Conservation (phyloP, 2,888 invertebrate genomes). For the Heliconius erato region DNA sequence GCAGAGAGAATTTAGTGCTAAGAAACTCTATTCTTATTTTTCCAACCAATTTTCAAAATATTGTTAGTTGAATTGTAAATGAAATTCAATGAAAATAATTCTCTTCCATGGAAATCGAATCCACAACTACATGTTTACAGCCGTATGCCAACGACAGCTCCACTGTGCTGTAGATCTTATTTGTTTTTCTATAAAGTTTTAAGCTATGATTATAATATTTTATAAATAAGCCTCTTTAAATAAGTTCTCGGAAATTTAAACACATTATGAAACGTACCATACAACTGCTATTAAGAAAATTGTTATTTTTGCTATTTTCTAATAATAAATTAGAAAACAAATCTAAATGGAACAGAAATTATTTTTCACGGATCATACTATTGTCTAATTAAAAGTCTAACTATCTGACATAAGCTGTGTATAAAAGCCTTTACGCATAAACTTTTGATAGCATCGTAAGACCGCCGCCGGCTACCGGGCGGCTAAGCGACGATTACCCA, state of each 20-base stretch:
- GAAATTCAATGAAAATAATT: no score
- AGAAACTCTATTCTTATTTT: no score
- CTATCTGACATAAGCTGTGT: neutral
- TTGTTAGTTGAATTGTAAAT: no score
- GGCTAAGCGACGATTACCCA: conserved; percentile 84
- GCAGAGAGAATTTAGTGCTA: no score
- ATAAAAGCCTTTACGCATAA: conserved; percentile 72
- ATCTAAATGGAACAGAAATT: neutral
- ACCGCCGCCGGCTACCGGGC: conserved; percentile 85
- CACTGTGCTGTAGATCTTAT: neutral
- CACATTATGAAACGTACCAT: no score
- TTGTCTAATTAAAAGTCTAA: neutral
- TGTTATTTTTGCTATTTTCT: neutral
- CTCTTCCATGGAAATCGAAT: neutral
- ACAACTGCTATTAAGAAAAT: neutral
- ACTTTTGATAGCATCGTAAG: conserved; percentile 84
- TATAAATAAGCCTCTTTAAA: neutral
- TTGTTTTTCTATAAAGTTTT: neutral
- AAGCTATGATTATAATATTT: neutral
- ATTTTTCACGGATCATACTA: neutral
- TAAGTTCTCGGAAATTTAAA: neutral
- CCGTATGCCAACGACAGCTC: neutral
- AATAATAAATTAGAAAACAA: neutral
- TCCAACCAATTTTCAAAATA: no score
- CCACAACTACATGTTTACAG: neutral